A percentile compares a stretch with the other conserved stretches of the same genome.
phyloP scores from a whole-genome alignment of 1,140 invertebrate genomes.

The Lycorma delicatula region DNA sequence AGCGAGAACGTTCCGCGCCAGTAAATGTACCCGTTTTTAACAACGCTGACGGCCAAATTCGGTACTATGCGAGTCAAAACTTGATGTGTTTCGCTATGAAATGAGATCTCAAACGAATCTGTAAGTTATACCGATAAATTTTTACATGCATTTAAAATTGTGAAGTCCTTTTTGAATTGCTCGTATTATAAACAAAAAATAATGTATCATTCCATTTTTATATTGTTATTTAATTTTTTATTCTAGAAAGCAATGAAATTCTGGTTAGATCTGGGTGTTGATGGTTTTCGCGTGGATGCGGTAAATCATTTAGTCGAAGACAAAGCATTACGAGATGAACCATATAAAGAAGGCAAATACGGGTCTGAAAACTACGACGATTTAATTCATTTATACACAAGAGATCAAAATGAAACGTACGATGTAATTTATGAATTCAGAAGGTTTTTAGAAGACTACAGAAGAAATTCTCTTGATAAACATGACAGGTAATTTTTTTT shows the following conservation, averaged over 20 bases:
- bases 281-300: constrained; percentile 62
- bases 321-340: constrained; percentile 34
- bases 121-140: too few species aligned
- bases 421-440: constrained; percentile 55
- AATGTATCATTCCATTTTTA: too few species aligned
- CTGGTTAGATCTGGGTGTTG: constrained; percentile 59
- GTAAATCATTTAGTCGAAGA: constrained; percentile 42
- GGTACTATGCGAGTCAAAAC: too few species aligned
- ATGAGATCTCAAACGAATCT: too few species aligned
- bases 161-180: too few species aligned
- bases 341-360: constrained; percentile 3
- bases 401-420: constrained; percentile 48
- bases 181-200: too few species aligned
- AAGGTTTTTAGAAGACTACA: constrained; percentile 48
- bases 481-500: constrained; percentile 2
- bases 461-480: background rate
- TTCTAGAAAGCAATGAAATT: constrained; percentile 34
- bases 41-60: too few species aligned
- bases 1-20: too few species aligned
- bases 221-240: too few species aligned
- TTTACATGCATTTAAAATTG: too few species aligned
- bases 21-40: too few species aligned
- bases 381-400: constrained; percentile 49
- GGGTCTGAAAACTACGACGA: background rate
- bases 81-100: too few species aligned